Evolutionary conservation across 1,140 invertebrate species (phyloP), one percentile per base, ranked within the genome.

Genomic region (Arctopsyche grandis): DNA sequence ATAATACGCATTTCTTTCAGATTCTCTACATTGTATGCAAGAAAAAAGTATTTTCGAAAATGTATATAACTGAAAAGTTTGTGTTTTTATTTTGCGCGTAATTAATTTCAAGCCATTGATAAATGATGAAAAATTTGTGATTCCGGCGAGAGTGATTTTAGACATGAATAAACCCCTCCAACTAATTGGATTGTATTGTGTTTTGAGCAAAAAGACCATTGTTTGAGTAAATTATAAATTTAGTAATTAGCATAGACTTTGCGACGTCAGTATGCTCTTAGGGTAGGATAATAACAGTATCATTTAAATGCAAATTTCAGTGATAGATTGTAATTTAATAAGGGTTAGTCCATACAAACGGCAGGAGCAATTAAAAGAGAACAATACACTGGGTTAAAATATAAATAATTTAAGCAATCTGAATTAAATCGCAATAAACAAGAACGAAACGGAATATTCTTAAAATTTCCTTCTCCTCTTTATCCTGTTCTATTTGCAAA

Each of bases 291-390:
- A 71, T 71, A 46, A 21, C 16, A 24, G 38, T 71, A 44, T 48
- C n/a, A 71, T 71, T 71, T 71, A 48, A 71, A 71, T 71, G 69
- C 69, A 46, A 71, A 71, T 71, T 71, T 71, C n/a, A 71, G 44
- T 71, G 44, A 71, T 46, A 71, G 14, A 71, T 71, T 48, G 22
- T 71, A 71, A 44, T 71, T 71, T 71, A 71, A 71, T 46, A 44
- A 24, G 69, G 69, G 69, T 48, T 66, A 66, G 63, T 66, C 24
- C 21, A 66, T 26, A 66, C 63, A 66, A 66, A 66, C 12, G 22
- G 24, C 21, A 66, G 24, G 24, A 9, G 63, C 63, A 66, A 66
- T 66, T 66, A 66, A 66, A 66, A 26, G 21, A 66, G 63, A 22
- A 66, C 63, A 66, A 66, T 66, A 22, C 10, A 19, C 9, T 24